Percentiles rank a stretch among this genome's conserved stretches.
Evolutionary conservation across 2,113 vertebrate genomes (phyloP).

Genomic region (Anguilla rostrata): DNA sequence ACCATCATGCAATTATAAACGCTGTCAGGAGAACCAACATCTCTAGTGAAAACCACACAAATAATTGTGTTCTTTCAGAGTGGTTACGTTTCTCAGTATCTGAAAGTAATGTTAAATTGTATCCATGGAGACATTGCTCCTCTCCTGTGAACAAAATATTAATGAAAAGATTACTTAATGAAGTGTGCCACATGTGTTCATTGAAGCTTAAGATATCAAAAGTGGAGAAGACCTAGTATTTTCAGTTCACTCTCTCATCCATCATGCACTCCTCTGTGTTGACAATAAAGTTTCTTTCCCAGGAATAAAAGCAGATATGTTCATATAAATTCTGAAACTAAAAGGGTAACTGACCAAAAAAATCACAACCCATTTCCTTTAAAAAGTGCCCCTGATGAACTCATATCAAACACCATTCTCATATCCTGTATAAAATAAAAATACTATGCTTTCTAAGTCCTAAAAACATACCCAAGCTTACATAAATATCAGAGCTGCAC

Average conservation of each 20-base stretch:
- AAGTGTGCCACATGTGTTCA: not conserved
- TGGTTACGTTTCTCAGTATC: not conserved
- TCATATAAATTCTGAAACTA: not conserved
- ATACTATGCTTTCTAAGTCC: conserved; percentile 8
- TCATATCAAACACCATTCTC: conserved; percentile 18
- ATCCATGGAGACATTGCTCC: conserved; percentile 2
- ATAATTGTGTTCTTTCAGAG: conserved; percentile 24
- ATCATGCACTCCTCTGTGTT: not conserved
- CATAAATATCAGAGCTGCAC: conserved; percentile 26
- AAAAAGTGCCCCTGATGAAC: conserved; percentile 35
- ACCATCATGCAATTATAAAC: conserved; percentile 47
- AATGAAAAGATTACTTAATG: conserved; percentile 26
- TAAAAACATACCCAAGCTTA: conserved; percentile 7
- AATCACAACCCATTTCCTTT: conserved; percentile 23
- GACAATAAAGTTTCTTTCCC: not conserved
- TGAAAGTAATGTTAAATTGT: conserved; percentile 4
- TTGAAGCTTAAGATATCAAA: not conserved
- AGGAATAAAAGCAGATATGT: not conserved
- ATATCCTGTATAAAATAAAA: conserved; percentile 23
- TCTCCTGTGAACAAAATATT: conserved; percentile 1
- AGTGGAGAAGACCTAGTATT: not conserved
- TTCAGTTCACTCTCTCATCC: not conserved
- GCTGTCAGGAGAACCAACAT: conserved; percentile 45
- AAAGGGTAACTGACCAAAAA: conserved; percentile 16
- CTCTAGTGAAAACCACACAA: conserved; percentile 42